These are phyloP conservation scores for Chironomus striatipennis DNA, from an alignment of 1,140 invertebrate genomes.

Conservation along the genomic window DNA sequence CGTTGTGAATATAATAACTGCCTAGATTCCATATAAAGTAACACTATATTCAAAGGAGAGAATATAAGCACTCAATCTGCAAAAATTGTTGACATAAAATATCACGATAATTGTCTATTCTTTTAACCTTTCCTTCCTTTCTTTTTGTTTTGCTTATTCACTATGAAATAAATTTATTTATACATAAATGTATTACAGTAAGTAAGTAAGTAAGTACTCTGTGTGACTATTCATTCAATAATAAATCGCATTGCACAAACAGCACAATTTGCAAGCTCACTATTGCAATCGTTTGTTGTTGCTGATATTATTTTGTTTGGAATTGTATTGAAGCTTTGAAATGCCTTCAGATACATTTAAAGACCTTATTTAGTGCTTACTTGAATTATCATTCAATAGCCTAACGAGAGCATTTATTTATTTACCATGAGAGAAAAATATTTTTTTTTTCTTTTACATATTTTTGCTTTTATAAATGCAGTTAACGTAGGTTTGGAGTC, in stretches of 20 bases:
- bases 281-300: neutral
- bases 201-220: neutral
- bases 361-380: conserved; percentile 12
- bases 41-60: conserved; percentile 12
- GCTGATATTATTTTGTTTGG: neutral
- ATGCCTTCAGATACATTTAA: neutral
- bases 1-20: conserved; percentile 8
- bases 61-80: conserved; percentile 12
- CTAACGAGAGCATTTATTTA: conserved; percentile 13
- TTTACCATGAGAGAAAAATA: neutral
- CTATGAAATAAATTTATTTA: neutral
- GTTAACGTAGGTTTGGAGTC: too few species aligned
- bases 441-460: neutral
- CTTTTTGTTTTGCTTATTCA: neutral
- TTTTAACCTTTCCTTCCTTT: neutral
- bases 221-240: conserved; percentile 6
- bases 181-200: too few species aligned
- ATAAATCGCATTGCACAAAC: conserved; percentile 1
- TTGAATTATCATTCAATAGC: conserved; percentile 13
- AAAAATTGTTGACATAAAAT: conserved; percentile 15
- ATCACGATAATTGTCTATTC: conserved; percentile 13
- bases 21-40: conserved; percentile 11
- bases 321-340: neutral
- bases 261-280: conserved; percentile 6
- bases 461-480: too few species aligned